Base-by-base conservation (phyloP, 2,113 vertebrate species). In the Malurus cyaneus region DNA sequence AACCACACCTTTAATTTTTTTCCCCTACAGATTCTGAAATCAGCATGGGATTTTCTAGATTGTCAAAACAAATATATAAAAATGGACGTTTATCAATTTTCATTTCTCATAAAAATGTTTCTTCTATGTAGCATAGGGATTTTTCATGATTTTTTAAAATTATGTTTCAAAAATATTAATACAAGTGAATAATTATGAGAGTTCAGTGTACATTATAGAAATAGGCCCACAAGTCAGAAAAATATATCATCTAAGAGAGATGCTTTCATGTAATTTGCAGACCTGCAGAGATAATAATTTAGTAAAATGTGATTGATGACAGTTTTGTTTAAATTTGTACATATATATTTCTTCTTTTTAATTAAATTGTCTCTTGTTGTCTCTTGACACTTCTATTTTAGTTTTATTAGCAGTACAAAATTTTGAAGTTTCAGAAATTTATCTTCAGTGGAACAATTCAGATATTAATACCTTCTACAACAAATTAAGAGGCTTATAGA, bases 351-450 rank as follows among this genome's bases (percentile, higher is more conserved):
- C 39, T 84, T 62, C 34, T 70, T 82, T 69, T 90, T 47, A 92
- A 91, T 85, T 88, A 39, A 78, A 88, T 56, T 85, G 10, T 42
- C 28, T 74, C 39, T 39, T 39, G 39, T 39, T 39, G 39, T 39
- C 39, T 39, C 57, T 73, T 64, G 49, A 70, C 15, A 60, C 31
- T 47, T 92, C 91, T 96, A 70, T 77, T 91, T 86, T 85, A 89
- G 41, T 74, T 91, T 73, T 72, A 80, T 52, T 94, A 29, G 10
- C 59, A 69, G 44, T 71, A 65, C 34, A 11, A 56, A 59, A 59
- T 87, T 93, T 93, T 92, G 72, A 80, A 42, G 29, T 66, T 87
- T 97, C 25, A 79, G 65, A 85, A 89, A 53, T 69, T 65, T 70
- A 26, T 79, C 46, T 73, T 88, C 57, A 86, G 42, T 67, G 60